Percentiles rank a stretch among this genome's conserved stretches.
Evolutionary conservation across 1,140 invertebrate species (phyloP).

Genomic region (Lucilia sericata): DNA sequence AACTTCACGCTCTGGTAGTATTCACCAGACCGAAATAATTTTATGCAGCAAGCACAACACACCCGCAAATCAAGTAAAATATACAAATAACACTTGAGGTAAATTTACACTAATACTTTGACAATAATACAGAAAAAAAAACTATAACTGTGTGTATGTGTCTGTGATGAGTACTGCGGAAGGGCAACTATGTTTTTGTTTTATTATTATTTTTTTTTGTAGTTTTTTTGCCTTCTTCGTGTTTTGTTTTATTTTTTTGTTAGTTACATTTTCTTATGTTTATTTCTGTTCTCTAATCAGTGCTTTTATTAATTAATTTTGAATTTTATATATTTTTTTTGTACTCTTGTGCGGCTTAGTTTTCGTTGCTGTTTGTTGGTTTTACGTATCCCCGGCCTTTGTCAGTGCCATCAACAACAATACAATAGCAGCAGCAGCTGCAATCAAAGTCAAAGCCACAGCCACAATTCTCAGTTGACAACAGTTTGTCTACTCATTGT

Average conservation of each 20-base stretch:
- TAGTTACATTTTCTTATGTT: conserved; percentile 21
- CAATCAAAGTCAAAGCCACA: conserved; percentile 46
- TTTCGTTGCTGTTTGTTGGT: conserved; percentile 8
- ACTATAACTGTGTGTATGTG: background rate
- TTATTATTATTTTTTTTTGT: conserved; percentile 40
- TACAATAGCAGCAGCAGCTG: conserved; percentile 46
- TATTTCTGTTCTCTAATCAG: conserved; percentile 32
- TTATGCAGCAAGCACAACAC: conserved; percentile 62
- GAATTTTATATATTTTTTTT: background rate
- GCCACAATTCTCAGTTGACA: conserved; percentile 31
- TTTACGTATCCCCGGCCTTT: conserved; percentile 22
- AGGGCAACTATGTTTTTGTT: conserved; percentile 37
- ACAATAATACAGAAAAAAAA: background rate
- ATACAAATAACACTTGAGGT: conserved; percentile 18
- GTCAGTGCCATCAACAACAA: conserved; percentile 45
- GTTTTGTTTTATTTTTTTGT: conserved; percentile 31
- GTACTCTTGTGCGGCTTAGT: background rate
- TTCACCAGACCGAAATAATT: conserved; percentile 68
- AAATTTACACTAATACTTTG: background rate
- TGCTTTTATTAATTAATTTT: conserved; percentile 42
- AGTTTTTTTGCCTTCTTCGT: conserved; percentile 27
- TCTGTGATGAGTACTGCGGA: conserved; percentile 31
- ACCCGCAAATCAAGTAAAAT: conserved; percentile 49
- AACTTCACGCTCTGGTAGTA: conserved; percentile 68
- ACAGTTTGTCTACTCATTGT: conserved; percentile 38